phyloP scores from a whole-genome alignment of 1,140 invertebrate species.

The Drosophila ambigua region DNA sequence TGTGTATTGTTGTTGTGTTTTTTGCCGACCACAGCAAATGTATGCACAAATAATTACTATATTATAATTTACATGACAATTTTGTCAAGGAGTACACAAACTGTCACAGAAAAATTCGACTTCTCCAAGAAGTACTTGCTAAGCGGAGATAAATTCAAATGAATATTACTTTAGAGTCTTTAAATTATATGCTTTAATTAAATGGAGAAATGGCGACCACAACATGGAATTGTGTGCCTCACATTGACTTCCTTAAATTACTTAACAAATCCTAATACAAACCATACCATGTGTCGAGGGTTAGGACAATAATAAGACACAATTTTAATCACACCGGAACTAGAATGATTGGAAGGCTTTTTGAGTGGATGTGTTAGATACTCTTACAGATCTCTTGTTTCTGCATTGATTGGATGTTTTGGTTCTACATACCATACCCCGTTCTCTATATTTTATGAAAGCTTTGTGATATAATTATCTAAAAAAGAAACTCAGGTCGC shows the following conservation, averaged over 20 bases:
- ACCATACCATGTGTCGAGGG: slow-evolving; percentile 25
- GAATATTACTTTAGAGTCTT: slow-evolving; percentile 30
- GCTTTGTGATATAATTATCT: too few species aligned
- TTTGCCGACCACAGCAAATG: slow-evolving; percentile 34
- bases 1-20: background rate
- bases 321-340: slow-evolving; percentile 54
- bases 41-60: slow-evolving; percentile 58
- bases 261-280: slow-evolving; percentile 17
- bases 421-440: too few species aligned
- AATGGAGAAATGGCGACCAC: slow-evolving; percentile 36
- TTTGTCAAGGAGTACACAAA: slow-evolving; percentile 25
- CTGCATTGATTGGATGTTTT: too few species aligned
- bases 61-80: slow-evolving; percentile 53
- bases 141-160: slow-evolving; percentile 25
- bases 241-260: slow-evolving; percentile 18
- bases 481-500: too few species aligned
- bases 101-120: slow-evolving; percentile 12
- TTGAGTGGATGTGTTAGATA: too few species aligned
- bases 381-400: too few species aligned
- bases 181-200: slow-evolving; percentile 20
- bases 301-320: slow-evolving; percentile 46
- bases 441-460: too few species aligned
- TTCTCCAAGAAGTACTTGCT: background rate
- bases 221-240: background rate
- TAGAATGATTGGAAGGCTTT: too few species aligned